A percentile compares a stretch with the other conserved stretches of the same genome.
phyloP scores from a whole-genome alignment of 2,888 invertebrate genomes.

The Omphaloscelis lunosa region DNA sequence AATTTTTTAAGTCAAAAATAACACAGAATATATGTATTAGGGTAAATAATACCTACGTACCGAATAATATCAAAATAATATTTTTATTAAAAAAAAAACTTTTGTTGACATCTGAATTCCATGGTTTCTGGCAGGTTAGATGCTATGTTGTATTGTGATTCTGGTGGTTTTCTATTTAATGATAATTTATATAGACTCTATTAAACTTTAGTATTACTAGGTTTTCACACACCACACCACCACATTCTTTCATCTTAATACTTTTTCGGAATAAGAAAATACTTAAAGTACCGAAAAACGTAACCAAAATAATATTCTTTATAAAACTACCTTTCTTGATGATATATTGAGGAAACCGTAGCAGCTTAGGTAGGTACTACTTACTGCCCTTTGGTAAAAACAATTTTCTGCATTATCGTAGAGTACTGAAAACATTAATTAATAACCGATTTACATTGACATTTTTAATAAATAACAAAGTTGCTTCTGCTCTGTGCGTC shows the following conservation, averaged over 20 bases:
- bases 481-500: conserved; percentile 12
- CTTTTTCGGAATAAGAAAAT: neutral
- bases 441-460: neutral
- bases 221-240: neutral
- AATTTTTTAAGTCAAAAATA: conserved; percentile 23
- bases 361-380: too few relatives aligned
- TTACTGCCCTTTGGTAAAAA: neutral
- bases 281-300: neutral
- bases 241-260: neutral
- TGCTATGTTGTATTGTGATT: neutral
- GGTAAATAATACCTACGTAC: neutral
- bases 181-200: neutral
- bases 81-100: neutral
- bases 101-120: neutral
- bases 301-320: neutral
- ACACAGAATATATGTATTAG: neutral
- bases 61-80: neutral
- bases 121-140: neutral
- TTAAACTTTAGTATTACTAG: neutral
- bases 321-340: neutral
- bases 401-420: neutral
- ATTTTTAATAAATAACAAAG: neutral
- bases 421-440: neutral
- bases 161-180: neutral
- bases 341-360: neutral